Conservation (phyloP, 2,888 invertebrate genomes). For the Mermis nigrescens region DNA sequence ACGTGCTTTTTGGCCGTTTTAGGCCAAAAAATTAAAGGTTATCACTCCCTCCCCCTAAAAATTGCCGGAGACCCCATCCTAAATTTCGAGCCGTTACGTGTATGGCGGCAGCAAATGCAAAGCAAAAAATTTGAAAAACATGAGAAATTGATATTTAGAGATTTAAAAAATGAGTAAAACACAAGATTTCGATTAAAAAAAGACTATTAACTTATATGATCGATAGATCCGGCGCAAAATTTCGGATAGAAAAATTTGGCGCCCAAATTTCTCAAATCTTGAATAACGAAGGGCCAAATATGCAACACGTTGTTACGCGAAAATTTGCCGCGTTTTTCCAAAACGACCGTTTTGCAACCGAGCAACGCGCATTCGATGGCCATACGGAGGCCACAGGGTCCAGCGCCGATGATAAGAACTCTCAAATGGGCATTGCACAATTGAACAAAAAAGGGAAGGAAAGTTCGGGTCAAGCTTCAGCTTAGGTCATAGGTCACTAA, state of each 20-base stretch:
- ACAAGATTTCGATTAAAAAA: too few relatives aligned
- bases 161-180: not conserved
- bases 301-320: conserved; percentile 91
- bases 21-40: too few relatives aligned
- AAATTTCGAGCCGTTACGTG: too few relatives aligned
- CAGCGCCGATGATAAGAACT: conserved; percentile 76
- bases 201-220: conserved; percentile 61
- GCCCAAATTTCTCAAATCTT: conserved; percentile 72
- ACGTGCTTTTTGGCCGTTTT: too few relatives aligned
- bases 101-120: too few relatives aligned
- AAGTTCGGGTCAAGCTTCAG: too few relatives aligned
- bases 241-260: conserved; percentile 97
- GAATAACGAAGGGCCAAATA: conserved; percentile 92
- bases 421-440: too few relatives aligned
- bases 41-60: too few relatives aligned
- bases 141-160: not conserved
- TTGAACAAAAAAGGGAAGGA: too few relatives aligned
- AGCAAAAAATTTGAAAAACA: too few relatives aligned
- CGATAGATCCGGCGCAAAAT: conserved; percentile 92
- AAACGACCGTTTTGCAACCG: conserved; percentile 75
- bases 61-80: too few relatives aligned
- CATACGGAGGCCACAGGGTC: conserved; percentile 67
- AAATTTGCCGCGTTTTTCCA: conserved; percentile 79
- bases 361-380: conserved; percentile 89
- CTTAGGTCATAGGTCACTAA: too few relatives aligned